Evolutionary conservation across 2,797 vertebrate species (phyloP).

Genomic region (Amniataba percoides): DNA sequence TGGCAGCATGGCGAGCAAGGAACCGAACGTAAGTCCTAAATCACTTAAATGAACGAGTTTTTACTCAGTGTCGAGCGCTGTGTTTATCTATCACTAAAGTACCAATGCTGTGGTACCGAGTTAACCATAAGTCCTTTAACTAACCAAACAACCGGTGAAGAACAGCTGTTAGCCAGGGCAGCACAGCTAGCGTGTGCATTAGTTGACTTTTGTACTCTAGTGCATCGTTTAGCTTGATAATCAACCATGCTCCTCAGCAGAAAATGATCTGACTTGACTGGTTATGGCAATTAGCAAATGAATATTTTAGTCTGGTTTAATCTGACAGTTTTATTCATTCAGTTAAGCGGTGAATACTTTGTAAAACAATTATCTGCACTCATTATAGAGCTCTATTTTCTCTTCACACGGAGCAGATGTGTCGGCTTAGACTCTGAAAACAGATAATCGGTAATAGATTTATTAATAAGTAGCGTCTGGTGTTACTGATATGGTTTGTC

Average conservation of each 20-base stretch:
- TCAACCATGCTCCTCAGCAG: no score
- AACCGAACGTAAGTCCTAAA: conserved; percentile 60
- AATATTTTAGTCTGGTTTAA: background rate
- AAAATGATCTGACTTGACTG: background rate
- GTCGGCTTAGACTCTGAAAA: no score
- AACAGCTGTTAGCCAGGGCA: background rate
- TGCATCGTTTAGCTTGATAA: background rate
- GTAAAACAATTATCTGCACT: no score
- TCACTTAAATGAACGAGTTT: background rate
- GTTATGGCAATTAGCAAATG: no score
- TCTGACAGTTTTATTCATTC: background rate
- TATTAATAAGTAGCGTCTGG: no score
- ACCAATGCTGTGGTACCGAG: background rate
- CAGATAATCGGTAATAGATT: no score
- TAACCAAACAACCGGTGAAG: background rate
- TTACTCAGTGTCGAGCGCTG: no score
- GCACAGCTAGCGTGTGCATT: conserved; percentile 11
- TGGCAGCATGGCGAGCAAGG: conserved; percentile 69
- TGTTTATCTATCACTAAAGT: background rate
- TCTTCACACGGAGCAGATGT: no score
- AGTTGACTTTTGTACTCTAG: background rate
- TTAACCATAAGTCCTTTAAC: no score
- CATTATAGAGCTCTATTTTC: no score
- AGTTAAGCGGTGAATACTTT: no score
- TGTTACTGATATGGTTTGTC: no score